Base-by-base conservation (phyloP, 2,888 invertebrate species). In the Venustoraphidia nigricollis region DNA sequence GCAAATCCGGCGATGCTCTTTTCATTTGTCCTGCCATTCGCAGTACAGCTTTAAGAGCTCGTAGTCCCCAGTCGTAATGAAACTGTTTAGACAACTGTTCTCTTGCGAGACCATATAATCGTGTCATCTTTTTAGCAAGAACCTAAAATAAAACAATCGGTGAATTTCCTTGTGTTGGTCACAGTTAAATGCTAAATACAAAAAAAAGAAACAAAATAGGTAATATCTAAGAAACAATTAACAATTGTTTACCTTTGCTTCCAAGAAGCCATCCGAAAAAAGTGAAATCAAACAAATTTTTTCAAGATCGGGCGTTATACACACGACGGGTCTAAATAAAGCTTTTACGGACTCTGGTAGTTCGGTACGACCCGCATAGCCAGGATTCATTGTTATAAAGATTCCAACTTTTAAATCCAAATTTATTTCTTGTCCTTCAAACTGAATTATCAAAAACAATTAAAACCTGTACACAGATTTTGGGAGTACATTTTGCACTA, bases 381-480 rank as follows among this genome's bases (percentile, higher is more conserved):
- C 92, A 0, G 92, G 92, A 70, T 94, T 93, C 91, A 94, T 93
- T 1, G 93, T 94, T 48, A 93, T 90, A 66, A 94, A 95, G 52
- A 94, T 84, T 1, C 93, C 93, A 11, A 92, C 85, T 68, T 91
- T 89, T 8, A 73, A 68, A 66, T 93, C 91, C 63, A 94, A 66
- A 8, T 68, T 71, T 51, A 93, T 91, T 62, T 91, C 88, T 60
- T 80, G 77, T 1, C 83, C 83, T 68, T 88, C 88, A 64, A 91
- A 90, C 86, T 88, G 59, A 3, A 60, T 54, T 49, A 41, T 27
- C 3, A 27, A 27, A 27, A 27, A 27, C 27, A 27, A 27, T 27
- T 27, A 27, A 27, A 27, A 27, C 6, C 6, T 27, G 6, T 6
- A 27, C 6, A 27, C 27, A 27, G 27, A 27, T 27, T 27, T 27